Percentiles rank a stretch among this genome's conserved stretches.
Evolutionary conservation across 2,113 vertebrate species (phyloP).

Genomic region (Poecilia latipinna): DNA sequence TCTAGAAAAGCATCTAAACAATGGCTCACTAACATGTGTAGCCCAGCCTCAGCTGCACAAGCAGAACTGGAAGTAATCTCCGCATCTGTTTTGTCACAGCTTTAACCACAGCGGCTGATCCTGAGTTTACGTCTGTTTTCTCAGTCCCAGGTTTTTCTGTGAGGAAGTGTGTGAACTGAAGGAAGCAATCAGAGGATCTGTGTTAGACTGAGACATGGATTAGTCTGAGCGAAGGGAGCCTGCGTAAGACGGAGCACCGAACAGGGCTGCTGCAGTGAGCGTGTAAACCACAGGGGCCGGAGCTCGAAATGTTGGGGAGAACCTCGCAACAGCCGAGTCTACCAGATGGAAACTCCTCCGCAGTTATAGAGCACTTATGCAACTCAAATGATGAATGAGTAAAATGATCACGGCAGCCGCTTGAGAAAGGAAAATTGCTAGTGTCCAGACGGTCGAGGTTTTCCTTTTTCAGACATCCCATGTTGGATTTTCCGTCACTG

Average conservation of each 20-base stretch:
- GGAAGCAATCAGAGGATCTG: constrained; percentile 46
- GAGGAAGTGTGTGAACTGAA: constrained; percentile 55
- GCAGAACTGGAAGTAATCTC: neutral
- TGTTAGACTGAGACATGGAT: constrained; percentile 44
- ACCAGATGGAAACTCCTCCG: constrained; percentile 76
- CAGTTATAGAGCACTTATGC: constrained; percentile 68
- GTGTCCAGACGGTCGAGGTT: constrained; percentile 69
- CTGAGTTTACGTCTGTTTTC: constrained; percentile 40
- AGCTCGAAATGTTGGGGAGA: constrained; percentile 25
- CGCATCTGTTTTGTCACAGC: neutral
- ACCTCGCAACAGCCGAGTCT: constrained; percentile 45
- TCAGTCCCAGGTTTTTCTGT: constrained; percentile 22
- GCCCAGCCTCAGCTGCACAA: neutral
- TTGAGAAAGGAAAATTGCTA: constrained; percentile 58
- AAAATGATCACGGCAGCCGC: constrained; percentile 53
- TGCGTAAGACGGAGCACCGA: constrained; percentile 21
- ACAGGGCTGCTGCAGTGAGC: constrained; percentile 39
- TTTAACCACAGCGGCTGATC: constrained; percentile 12
- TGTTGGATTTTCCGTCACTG: constrained; percentile 73
- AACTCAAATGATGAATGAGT: constrained; percentile 75
- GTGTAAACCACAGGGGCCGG: constrained; percentile 35
- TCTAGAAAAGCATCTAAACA: neutral
- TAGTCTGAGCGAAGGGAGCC: constrained; percentile 19
- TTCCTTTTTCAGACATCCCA: constrained; percentile 70
- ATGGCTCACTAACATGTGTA: neutral